Evolutionary conservation across 2,888 invertebrate genomes (phyloP), one percentile per base, ranked within the genome.

Genomic region (Antheraea assamensis): DNA sequence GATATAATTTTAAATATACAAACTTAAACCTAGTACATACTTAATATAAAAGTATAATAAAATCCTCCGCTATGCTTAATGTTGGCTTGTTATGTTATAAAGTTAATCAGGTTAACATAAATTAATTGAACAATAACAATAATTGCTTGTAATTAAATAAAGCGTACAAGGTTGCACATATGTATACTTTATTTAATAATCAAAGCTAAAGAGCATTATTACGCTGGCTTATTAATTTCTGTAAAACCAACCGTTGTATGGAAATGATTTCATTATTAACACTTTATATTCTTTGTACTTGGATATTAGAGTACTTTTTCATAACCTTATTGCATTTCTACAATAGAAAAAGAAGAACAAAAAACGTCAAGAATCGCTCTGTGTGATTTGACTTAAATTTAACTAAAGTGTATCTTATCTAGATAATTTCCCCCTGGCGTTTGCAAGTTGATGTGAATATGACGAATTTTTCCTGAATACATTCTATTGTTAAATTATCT

Each of bases 81-180:
- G 52, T 15, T 52, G n/a, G 17, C 17, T 52, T 52, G n/a, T 55
- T 21, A 55, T 10, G 7, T 55, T n/a, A 21, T 49, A 3, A 19
- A 19, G 5, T 61, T 61, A 61, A 27, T 61, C 24, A 27, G 27
- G 24, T 27, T 15, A 27, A 27, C 2, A 24, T 61, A 24, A 61
- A 61, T 61, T 27, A 61, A 61, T 66, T 52, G 27, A 21, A 68
- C 19, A 66, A 24, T 70, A 30, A 61, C 61, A 61, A 42, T 42
- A 42, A 61, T 27, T 61, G 27, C 61, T 61, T 61, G 17, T 61
- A 27, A 61, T 61, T 61, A 27, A 13, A 27, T 61, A 61, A 61
- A 61, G 27, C 8, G 24, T 61, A 61, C 61, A 61, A 61, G 61
- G 61, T 24, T 24, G 27, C 61, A 27, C 24, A 70, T 13, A 70